Percentiles rank a stretch among this genome's conserved stretches.
Evolutionary conservation across 2,888 invertebrate species (phyloP).

Genomic region (Phaedon cochleariae): DNA sequence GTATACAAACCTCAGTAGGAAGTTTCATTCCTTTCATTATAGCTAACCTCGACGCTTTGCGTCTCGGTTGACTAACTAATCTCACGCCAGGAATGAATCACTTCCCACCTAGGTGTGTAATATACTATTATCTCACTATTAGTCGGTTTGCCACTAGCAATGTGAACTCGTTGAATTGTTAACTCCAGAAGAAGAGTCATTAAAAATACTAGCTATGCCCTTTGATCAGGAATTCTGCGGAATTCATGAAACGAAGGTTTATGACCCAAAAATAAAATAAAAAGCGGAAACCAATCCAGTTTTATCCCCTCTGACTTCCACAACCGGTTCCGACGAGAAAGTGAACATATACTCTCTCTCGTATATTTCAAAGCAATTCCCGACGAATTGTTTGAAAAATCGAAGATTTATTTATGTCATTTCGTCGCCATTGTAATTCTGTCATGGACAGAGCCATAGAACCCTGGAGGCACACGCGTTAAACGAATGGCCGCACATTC

Average conservation of each 20-base stretch:
- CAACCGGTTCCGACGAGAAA: constrained; percentile 24
- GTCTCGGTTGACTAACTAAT: no score
- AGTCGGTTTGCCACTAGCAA: no score
- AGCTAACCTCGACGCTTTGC: no score
- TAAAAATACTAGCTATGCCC: background rate
- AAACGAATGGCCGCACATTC: constrained; percentile 20
- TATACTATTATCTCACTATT: no score
- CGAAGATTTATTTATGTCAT: constrained; percentile 44
- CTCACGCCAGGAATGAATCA: no score
- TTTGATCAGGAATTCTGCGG: background rate
- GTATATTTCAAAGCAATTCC: constrained; percentile 44
- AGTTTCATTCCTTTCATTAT: no score
- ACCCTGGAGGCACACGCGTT: constrained; percentile 15
- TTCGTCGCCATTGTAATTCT: constrained; percentile 42
- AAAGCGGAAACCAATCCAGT: background rate
- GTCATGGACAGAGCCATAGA: constrained; percentile 37
- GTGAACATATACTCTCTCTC: background rate
- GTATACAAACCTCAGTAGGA: no score
- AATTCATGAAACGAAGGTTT: background rate
- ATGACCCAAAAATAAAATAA: background rate
- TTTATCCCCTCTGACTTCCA: background rate
- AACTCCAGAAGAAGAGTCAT: background rate
- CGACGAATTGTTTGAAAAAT: constrained; percentile 40
- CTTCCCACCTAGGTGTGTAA: no score
- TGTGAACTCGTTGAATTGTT: background rate